Base-by-base conservation (phyloP, 2,113 vertebrate species). In the Dissostichus mawsoni region DNA sequence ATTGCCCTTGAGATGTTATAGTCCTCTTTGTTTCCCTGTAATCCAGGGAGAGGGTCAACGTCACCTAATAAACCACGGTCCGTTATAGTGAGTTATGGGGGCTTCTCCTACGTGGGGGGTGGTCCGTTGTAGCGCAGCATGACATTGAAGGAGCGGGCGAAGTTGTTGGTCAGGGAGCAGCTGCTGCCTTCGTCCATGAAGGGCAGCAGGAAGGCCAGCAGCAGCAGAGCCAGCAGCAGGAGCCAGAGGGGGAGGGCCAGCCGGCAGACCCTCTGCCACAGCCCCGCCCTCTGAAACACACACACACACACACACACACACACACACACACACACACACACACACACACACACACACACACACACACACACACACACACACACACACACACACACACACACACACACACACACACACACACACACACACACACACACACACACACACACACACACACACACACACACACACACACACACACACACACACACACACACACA, bases 101-200 rank as follows among this genome's bases (percentile, higher is more conserved):
- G 2, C 29, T 11, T 12, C 7, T 48, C 61, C 90, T 95, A 98
- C 17, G 96, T 99, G 52, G 97, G 98, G 0, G 98, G 97, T 0
- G 97, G 98, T 3, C 96, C 94, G 0, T 96, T 18, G 0, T 98
- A 95, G 81, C 94, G 96, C 25, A 99, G 96, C 97, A 97, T 97
- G 86, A 99, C 69, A 80, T 91, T 95, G 93, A 99, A 99, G 79
- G 98, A 99, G 10, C 95, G 94, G 69, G 97, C 97, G 0, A 98
- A 97, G 92, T 97, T 99, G 96, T 99, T 99, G 93, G 96, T 91
- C 66, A 96, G 92, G 0, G 95, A 87, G 93, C 98, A 99, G 95
- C 96, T 96, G 93, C 83, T 90, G n/a, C 74, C 89, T 50, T 96
- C 94, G 0, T 96, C 91, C 66, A 95, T 92, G 61, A 96, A 87